Base-by-base conservation (phyloP, 2,888 invertebrate species). In the Athripsodes cinereus region DNA sequence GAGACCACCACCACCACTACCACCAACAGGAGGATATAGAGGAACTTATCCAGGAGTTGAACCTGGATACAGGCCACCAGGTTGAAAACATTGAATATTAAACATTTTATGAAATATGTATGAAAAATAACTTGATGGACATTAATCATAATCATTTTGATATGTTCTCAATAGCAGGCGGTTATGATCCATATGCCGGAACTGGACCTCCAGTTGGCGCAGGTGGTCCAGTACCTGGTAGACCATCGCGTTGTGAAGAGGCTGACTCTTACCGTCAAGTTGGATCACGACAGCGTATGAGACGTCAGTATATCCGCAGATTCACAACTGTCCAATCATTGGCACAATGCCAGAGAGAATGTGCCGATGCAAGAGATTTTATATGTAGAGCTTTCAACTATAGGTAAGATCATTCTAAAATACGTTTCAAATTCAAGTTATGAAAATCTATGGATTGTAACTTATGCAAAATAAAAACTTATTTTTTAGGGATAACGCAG, bases 341-440 rank as follows among this genome's bases (percentile, higher is more conserved):
- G 67, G 82, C 84, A 1, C 87, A 90, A 62, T 94, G 94, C 71
- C 90, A 94, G 73, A 79, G 89, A 60, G 92, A 91, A 69, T 93
- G 94, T 71, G 82, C 86, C 46, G 90, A 91, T 67, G 85, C 86
- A 26, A 81, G 88, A 66, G 91, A 91, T 68, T 93, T 93, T 70
- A 81, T 87, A 57, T 94, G 94, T 68, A 81, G 90, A 69, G 88
- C 92, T 34, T 94, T 94, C 73, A 93, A 92, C 75, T 93, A 84
- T 74, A 86, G 88, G 86, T 88, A 74, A 67, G 64, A 31, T 11
- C 8, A 8, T 20, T 47, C 8, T 19, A 47, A 26, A 6, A 3
- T 26, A 26, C 10, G 26, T 26, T 10, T 26, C 26, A 26, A 26
- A 26, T 6, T 26, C n/a, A n/a, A n/a, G n/a, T n/a, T n/a, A n/a